These are phyloP conservation scores for zebrafish (Danio rerio) DNA, from an alignment of 2,113 vertebrate genomes.

Conservation along the genomic window DNA sequence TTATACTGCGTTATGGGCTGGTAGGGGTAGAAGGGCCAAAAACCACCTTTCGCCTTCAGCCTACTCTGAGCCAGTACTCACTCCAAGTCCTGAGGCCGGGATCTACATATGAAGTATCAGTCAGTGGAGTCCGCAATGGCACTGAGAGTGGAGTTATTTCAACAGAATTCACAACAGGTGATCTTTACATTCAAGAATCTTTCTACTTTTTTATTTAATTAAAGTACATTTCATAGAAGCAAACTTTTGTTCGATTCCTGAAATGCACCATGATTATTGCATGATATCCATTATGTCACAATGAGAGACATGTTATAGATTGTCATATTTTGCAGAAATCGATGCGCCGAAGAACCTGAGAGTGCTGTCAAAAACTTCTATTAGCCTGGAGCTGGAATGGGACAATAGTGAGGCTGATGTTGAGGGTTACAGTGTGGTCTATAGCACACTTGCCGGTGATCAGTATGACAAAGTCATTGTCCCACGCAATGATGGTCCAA, in stretches of 20 bases:
- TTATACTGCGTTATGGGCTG: conserved; percentile 89
- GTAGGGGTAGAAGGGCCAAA: conserved; percentile 83
- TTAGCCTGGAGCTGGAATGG: conserved; percentile 90
- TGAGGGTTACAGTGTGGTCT: conserved; percentile 89
- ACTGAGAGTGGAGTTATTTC: conserved; percentile 85
- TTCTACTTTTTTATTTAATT: too few species aligned
- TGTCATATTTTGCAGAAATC: conserved; percentile 86
- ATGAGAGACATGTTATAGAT: conserved; percentile 72
- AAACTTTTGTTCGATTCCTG: neutral
- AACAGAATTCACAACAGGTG: conserved; percentile 91
- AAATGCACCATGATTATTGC: neutral
- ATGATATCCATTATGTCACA: neutral
- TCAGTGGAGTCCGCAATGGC: conserved; percentile 84
- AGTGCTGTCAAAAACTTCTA: conserved; percentile 83
- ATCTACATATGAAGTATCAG: conserved; percentile 83
- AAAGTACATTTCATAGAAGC: neutral
- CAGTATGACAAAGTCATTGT: conserved; percentile 91
- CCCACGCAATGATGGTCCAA: conserved; percentile 79
- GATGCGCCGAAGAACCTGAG: conserved; percentile 94
- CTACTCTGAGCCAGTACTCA: conserved; percentile 94
- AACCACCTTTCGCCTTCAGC: conserved; percentile 92
- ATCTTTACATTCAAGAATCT: neutral
- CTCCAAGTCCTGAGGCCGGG: conserved; percentile 92
- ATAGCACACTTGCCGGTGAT: conserved; percentile 94
- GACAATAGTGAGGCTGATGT: conserved; percentile 96